Evolutionary conservation across 2,797 vertebrate genomes (phyloP).

Genomic region (Poeciliopsis infans): DNA sequence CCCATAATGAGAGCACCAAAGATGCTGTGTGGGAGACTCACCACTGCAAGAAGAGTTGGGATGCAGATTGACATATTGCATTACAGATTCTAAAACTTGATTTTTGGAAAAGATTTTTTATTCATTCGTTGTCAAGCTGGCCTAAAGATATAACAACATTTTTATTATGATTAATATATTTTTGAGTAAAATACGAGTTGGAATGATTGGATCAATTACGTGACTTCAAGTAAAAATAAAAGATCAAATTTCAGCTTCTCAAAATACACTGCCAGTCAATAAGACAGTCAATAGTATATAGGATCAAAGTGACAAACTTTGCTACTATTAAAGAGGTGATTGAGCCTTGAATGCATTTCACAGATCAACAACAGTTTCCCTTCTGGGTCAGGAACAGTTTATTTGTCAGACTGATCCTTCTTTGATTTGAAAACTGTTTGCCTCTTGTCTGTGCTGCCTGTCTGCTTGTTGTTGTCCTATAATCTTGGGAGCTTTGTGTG

Average conservation of each 20-base stretch:
- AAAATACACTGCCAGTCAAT: no score
- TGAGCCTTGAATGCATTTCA: constrained; percentile 19
- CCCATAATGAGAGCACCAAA: constrained; percentile 27
- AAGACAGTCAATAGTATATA: background rate
- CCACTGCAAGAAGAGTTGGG: constrained; percentile 4
- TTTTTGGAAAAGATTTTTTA: background rate
- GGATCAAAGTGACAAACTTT: background rate
- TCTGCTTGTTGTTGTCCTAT: constrained; percentile 34
- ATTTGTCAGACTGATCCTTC: constrained; percentile 19
- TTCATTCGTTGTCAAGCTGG: background rate
- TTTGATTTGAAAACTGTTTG: constrained; percentile 15
- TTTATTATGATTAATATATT: background rate
- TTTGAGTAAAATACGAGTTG: background rate
- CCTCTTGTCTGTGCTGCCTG: constrained; percentile 8
- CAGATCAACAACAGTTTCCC: constrained; percentile 3
- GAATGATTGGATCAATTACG: background rate
- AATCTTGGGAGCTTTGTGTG: constrained; percentile 20
- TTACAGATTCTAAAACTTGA: no score
- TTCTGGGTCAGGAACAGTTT: constrained; percentile 7
- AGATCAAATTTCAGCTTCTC: background rate
- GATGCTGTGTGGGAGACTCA: constrained; percentile 8
- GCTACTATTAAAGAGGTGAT: background rate
- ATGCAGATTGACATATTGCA: background rate
- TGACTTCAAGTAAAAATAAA: background rate
- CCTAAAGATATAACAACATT: background rate